Percentiles rank a stretch among this genome's conserved stretches.
Conservation (phyloP, 2,797 vertebrate genomes). For the Margarornis squamiger region DNA sequence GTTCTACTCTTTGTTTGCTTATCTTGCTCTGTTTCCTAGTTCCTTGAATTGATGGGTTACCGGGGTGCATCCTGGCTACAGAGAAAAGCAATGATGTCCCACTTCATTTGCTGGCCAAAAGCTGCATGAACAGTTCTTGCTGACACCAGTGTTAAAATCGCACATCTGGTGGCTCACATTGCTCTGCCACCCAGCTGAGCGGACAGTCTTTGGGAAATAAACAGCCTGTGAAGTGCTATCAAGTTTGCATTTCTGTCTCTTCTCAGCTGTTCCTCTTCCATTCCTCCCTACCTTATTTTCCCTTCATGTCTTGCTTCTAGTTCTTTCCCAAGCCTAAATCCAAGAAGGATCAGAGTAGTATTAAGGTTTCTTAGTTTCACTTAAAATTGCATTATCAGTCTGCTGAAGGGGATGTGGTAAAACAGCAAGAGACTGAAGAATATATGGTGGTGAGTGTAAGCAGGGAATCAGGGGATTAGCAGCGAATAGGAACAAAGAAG, state of each 20-base stretch:
- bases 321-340: background rate
- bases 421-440: slow-evolving; percentile 16
- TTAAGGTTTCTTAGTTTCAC: slow-evolving; percentile 17
- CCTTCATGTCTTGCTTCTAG: background rate
- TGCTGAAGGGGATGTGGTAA: slow-evolving; percentile 15
- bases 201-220: slow-evolving; percentile 38
- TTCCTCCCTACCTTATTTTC: background rate
- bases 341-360: background rate
- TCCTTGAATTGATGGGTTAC: background rate
- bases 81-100: background rate
- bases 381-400: slow-evolving; percentile 14
- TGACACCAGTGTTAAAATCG: background rate
- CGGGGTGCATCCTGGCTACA: background rate
- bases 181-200: slow-evolving; percentile 28
- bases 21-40: background rate
- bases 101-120: background rate
- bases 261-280: background rate
- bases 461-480: background rate
- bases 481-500: slow-evolving; percentile 7
- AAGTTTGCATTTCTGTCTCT: slow-evolving; percentile 21
- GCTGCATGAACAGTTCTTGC: slow-evolving; percentile 36
- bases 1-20: background rate
- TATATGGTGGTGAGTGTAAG: background rate
- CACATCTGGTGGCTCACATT: slow-evolving; percentile 31
- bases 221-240: slow-evolving; percentile 27